Evolutionary conservation across 1,140 invertebrate species (phyloP), one percentile per base, ranked within the genome.

Genomic region (Macrotrachela quadricornifera): DNA sequence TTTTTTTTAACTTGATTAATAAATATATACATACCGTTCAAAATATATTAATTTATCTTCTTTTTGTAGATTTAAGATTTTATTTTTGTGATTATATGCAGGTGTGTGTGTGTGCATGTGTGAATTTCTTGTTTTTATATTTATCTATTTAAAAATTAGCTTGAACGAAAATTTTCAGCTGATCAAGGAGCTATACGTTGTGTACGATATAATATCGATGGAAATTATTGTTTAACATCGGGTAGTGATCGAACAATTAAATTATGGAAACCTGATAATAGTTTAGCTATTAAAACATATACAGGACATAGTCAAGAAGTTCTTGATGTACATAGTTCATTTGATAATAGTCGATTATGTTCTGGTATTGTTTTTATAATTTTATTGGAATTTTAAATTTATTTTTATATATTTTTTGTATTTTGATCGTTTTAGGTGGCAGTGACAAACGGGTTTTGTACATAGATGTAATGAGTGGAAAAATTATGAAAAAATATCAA

Each of bases 171-270:
- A 40, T 47, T 53, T 53, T 37, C 46, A 16, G 46, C 44, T 53
- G 18, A 13, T 53, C 88, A 94, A 73, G 85, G 86, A 57, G 83
- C 83, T 12, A 76, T 95, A 0, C 72, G 88, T 61, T 80, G 85
- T 15, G 83, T 92, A 1, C 70, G 87, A 58, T 92, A 87, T 65
- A 94, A 91, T 74, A 82, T 81, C 56, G 91, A 96, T 73, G 91
- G 91, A 11, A 76, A 79, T 43, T 97, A 96, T 65, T 88, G 85
- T 63, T 61, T 96, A 44, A 91, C 85, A 10, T 91, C 85, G 68
- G 90, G 90, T 0, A 81, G 83, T 16, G 87, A 96, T 63, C 90
- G 88, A 65, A 88, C 85, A 66, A 69, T 97, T 8, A 95, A 95
- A 74, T 66, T 97, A 46, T 96, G 90, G 90, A 95, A 94, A 74